Base-by-base conservation (phyloP, 2,888 invertebrate species). In the Macrophya annulata region DNA sequence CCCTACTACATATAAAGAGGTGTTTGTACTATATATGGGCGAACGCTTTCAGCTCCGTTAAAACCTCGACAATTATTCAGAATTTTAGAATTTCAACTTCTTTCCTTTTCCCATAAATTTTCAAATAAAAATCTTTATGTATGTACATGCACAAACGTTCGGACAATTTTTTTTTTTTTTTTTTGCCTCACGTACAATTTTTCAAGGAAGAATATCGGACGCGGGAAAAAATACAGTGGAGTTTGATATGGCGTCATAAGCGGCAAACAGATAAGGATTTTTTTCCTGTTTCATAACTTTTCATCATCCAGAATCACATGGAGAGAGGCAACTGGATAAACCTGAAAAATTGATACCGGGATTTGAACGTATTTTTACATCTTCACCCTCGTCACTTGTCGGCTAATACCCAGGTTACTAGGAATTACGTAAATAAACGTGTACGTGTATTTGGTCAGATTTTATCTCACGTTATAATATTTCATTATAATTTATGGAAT, bases 341-440 rank as follows among this genome's bases (percentile, higher is more conserved):
- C 10, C 43, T 45, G 72, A 21, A 21, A 21, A 74, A 45, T 25
- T 31, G 72, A 45, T 45, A n/a, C 72, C 72, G 12, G 21, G 72
- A 74, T 21, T 74, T 74, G 4, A 25, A 21, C 43, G 45, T 72
- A 72, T n/a, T 40, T 72, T 72, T 21, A 45, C 21, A 45, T 72
- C 21, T 31, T 45, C 15, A 74, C 45, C 72, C 45, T 74, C 72
- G 45, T 45, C 45, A 45, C 43, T 74, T 15, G 72, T 43, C 72
- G 43, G 21, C 40, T 72, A 40, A 72, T 72, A 45, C 72, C 72
- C 72, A 43, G 12, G n/a, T 21, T n/a, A 74, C 43, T n/a, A 74
- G 45, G 72, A 74, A 74, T 74, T 74, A 74, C 72, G 45, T n/a
- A 21, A 74, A 74, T 74, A n/a, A 74, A 9, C 72, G 21, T 45